A percentile compares a stretch with the other conserved stretches of the same genome.
These are phyloP conservation scores for Phalloptychus januarius DNA, from an alignment of 2,797 vertebrate genomes.

Conservation along the genomic window DNA sequence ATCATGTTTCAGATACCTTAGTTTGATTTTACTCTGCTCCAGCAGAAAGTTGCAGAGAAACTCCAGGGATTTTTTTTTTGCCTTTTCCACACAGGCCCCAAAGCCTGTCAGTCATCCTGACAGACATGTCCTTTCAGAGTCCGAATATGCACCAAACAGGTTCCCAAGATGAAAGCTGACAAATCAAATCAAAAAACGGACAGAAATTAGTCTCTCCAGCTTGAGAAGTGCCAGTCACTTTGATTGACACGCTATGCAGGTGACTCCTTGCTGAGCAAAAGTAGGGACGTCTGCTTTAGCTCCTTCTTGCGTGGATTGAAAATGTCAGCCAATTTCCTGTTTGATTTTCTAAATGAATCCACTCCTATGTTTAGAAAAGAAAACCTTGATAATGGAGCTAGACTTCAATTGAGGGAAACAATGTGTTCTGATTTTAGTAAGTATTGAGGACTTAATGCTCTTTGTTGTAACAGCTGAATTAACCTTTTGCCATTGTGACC, in stretches of 20 bases:
- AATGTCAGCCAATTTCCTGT: slow-evolving; percentile 32
- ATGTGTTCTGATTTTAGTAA: neutral
- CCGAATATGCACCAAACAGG: slow-evolving; percentile 65
- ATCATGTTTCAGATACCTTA: slow-evolving; percentile 44
- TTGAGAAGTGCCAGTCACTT: slow-evolving; percentile 73
- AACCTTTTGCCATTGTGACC: neutral
- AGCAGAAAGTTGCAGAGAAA: slow-evolving; percentile 50
- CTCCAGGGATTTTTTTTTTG: slow-evolving; percentile 45
- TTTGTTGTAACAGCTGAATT: slow-evolving; percentile 15
- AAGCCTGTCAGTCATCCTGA: slow-evolving; percentile 79
- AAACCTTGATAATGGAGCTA: neutral
- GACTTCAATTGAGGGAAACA: neutral
- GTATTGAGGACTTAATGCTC: neutral
- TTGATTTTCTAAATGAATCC: slow-evolving; percentile 23
- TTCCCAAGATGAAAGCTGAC: slow-evolving; percentile 76
- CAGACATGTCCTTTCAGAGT: slow-evolving; percentile 73
- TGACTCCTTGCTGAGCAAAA: slow-evolving; percentile 49
- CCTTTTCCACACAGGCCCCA: slow-evolving; percentile 56
- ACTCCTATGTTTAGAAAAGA: slow-evolving; percentile 3
- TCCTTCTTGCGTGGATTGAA: slow-evolving; percentile 31
- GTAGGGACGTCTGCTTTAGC: slow-evolving; percentile 44
- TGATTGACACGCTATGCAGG: slow-evolving; percentile 71
- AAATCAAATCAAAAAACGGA: slow-evolving; percentile 72
- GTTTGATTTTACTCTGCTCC: slow-evolving; percentile 54
- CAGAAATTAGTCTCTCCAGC: slow-evolving; percentile 71